These are phyloP conservation scores for Trichogramma pretiosum DNA, from an alignment of 1,140 invertebrate genomes.

Conservation along the genomic window DNA sequence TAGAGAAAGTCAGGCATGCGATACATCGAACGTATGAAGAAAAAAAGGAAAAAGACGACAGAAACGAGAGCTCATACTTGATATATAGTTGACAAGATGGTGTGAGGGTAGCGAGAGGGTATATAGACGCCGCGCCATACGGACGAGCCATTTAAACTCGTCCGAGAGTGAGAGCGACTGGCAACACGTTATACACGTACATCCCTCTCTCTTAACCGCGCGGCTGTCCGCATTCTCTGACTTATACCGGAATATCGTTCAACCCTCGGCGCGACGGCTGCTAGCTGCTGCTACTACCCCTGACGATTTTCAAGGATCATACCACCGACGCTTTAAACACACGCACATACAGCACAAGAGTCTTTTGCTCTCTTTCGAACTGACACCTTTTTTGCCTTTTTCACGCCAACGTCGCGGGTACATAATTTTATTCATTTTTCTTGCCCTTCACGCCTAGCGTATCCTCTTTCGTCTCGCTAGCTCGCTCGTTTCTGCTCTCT, in stretches of 20 bases:
- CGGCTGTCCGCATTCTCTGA: constrained; percentile 40
- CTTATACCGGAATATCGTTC: constrained; percentile 7
- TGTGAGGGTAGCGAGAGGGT: too few species aligned
- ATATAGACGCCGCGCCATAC: constrained; percentile 43
- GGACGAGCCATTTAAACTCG: constrained; percentile 49
- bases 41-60: constrained; percentile 8
- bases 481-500: constrained; percentile 13
- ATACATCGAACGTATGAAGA: too few species aligned
- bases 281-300: too few species aligned
- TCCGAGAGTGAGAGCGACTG: too few species aligned
- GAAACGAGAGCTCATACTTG: constrained; percentile 13
- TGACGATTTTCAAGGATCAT: not conserved
- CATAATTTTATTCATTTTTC: constrained; percentile 49
- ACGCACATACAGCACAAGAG: constrained; percentile 3
- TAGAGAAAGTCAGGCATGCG: too few species aligned
- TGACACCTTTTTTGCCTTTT: constrained; percentile 18
- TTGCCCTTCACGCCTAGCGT: constrained; percentile 27
- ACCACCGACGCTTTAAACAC: constrained; percentile 5
- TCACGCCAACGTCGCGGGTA: constrained; percentile 9
- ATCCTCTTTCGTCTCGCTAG: too few species aligned
- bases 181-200: too few species aligned
- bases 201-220: constrained; percentile 36
- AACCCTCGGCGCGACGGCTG: not conserved
- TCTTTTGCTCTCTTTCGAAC: constrained; percentile 1
- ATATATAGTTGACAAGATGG: too few species aligned